Evolutionary conservation across 23 tunicate genomes (phyloP).

Genomic region (Pegea sp.): DNA sequence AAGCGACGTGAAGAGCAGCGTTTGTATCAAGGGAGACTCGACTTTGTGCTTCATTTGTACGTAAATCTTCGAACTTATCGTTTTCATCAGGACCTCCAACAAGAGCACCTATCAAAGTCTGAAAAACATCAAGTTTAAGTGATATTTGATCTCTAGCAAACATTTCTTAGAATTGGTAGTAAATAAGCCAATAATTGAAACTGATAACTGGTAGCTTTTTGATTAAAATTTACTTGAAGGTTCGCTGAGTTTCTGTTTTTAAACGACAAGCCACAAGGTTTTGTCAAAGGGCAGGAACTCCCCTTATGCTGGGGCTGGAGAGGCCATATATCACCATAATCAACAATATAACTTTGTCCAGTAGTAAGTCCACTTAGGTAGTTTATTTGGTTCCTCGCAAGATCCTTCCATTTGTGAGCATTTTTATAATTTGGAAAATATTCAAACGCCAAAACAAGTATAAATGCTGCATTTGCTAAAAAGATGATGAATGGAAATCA

Average conservation of each 20-base stretch:
- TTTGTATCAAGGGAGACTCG: constrained; percentile 58
- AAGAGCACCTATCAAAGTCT: constrained; percentile 62
- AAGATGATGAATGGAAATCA: background rate
- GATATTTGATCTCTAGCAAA: no score
- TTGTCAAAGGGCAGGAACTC: constrained; percentile 45
- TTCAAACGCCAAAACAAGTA: constrained; percentile 26
- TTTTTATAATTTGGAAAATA: constrained; percentile 22
- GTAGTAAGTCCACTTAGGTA: constrained; percentile 29
- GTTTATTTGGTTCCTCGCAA: constrained; percentile 38
- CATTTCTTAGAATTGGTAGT: no score
- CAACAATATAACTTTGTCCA: constrained; percentile 56
- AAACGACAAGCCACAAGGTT: constrained; percentile 37
- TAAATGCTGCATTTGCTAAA: constrained; percentile 74
- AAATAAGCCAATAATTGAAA: no score
- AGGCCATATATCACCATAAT: constrained; percentile 46
- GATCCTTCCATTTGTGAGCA: constrained; percentile 20
- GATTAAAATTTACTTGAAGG: constrained; percentile 30
- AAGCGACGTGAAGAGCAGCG: constrained; percentile 67
- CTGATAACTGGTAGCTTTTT: no score
- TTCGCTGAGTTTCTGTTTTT: constrained; percentile 21
- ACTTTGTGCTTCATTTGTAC: constrained; percentile 20
- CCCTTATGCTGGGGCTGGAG: constrained; percentile 75
- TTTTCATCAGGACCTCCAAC: constrained; percentile 48
- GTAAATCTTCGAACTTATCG: constrained; percentile 21
- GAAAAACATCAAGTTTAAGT: constrained; percentile 1